These are phyloP conservation scores for Peromyscus melanophrys DNA, from an alignment of 2,797 vertebrate species.

Conservation along the genomic window DNA sequence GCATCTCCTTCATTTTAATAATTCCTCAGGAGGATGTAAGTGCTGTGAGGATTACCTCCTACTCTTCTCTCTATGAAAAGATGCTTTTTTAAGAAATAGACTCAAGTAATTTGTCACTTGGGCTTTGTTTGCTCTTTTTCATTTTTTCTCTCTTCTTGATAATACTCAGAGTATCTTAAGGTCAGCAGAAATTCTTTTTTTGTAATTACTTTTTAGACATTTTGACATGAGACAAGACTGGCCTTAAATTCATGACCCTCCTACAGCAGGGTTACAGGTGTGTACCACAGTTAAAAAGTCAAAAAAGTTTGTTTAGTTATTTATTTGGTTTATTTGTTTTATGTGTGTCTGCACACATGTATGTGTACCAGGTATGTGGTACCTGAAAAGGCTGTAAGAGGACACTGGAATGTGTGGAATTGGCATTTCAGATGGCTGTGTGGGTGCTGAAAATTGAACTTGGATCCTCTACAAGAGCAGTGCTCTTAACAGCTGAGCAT, in stretches of 20 bases:
- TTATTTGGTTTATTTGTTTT: neutral
- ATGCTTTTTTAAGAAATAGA: constrained; percentile 2
- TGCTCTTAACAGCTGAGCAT: neutral
- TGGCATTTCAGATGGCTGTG: neutral
- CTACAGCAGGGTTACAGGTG: neutral
- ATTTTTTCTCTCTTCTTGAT: neutral
- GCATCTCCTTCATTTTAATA: constrained; percentile 43
- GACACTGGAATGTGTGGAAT: neutral
- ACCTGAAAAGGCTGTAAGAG: neutral
- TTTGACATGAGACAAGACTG: neutral
- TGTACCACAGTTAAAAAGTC: neutral
- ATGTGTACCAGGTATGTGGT: neutral
- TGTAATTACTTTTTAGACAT: neutral
- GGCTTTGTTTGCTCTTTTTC: neutral
- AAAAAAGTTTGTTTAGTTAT: neutral
- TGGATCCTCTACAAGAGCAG: neutral
- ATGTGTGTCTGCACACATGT: neutral
- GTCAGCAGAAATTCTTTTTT: constrained; percentile 24
- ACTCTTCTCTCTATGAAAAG: neutral
- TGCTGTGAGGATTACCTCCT: neutral
- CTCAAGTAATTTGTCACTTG: neutral
- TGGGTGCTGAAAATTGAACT: neutral
- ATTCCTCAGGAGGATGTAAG: neutral
- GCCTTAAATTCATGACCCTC: neutral
- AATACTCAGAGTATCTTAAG: neutral